A percentile compares a stretch with the other conserved stretches of the same genome.
Evolutionary conservation across 2,113 vertebrate species (phyloP).

Genomic region (Rhea americana): DNA sequence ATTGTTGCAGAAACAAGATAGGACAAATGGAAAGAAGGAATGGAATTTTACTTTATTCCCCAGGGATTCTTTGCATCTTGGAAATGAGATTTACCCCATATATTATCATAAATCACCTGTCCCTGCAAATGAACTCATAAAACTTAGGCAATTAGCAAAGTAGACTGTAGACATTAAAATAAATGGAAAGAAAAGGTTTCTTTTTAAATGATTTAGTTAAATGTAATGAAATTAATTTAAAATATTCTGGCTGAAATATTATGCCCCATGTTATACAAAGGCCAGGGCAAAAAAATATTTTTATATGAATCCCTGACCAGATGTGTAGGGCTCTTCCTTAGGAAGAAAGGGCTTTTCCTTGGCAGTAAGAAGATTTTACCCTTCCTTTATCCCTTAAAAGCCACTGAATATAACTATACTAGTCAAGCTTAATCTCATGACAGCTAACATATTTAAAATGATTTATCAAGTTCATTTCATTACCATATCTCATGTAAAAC

Average conservation of each 20-base stretch:
- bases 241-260: not conserved
- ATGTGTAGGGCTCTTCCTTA: not conserved
- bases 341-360: not conserved
- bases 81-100: conserved; percentile 14
- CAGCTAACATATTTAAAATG: not conserved
- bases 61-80: not conserved
- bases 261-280: not conserved
- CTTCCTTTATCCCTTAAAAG: not conserved
- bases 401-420: not conserved
- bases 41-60: not conserved
- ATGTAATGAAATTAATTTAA: not conserved
- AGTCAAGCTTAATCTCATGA: not conserved
- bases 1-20: not conserved
- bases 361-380: not conserved
- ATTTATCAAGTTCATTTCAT: conserved; percentile 23
- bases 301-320: not conserved
- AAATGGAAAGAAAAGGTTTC: not conserved
- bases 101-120: conserved; percentile 15
- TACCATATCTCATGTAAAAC: not conserved
- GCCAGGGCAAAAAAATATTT: not conserved
- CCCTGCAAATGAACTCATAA: not conserved
- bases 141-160: not conserved
- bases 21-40: conserved; percentile 5
- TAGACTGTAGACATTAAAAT: not conserved
- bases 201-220: not conserved